These are phyloP conservation scores for Tenodera sinensis DNA, from an alignment of 2,888 invertebrate species.

Conservation along the genomic window DNA sequence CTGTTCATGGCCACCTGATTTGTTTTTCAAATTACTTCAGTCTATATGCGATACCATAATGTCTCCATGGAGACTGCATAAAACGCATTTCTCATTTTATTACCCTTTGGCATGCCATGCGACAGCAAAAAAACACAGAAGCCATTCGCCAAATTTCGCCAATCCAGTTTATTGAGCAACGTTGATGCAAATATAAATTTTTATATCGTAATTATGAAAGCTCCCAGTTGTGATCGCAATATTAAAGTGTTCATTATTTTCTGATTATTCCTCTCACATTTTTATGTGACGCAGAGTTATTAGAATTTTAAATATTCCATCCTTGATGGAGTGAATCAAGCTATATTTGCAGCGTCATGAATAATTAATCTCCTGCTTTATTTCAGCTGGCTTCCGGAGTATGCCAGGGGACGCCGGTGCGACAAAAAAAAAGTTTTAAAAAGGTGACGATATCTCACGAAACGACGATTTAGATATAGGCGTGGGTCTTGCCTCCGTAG, in stretches of 20 bases:
- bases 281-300: not conserved
- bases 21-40: not conserved
- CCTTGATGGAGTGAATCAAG: not conserved
- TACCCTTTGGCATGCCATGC: not conserved
- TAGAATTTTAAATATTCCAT: not conserved
- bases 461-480: not conserved
- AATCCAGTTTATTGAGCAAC: not conserved
- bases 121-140: not conserved
- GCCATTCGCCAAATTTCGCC: not conserved
- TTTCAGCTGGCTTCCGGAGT: not conserved
- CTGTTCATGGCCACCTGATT: not conserved
- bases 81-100: not conserved
- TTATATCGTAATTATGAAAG: not conserved
- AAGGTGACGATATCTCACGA: not conserved
- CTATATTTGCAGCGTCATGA: not conserved
- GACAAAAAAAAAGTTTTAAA: not conserved
- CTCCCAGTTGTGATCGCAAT: not conserved
- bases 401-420: not conserved
- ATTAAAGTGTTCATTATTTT: not conserved
- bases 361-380: not conserved
- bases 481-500: not conserved
- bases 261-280: not conserved
- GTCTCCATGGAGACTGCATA: not conserved
- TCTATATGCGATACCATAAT: not conserved
- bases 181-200: not conserved